Evolutionary conservation across 1,140 invertebrate species (phyloP).

Genomic region (Cataglyphis hispanica): DNA sequence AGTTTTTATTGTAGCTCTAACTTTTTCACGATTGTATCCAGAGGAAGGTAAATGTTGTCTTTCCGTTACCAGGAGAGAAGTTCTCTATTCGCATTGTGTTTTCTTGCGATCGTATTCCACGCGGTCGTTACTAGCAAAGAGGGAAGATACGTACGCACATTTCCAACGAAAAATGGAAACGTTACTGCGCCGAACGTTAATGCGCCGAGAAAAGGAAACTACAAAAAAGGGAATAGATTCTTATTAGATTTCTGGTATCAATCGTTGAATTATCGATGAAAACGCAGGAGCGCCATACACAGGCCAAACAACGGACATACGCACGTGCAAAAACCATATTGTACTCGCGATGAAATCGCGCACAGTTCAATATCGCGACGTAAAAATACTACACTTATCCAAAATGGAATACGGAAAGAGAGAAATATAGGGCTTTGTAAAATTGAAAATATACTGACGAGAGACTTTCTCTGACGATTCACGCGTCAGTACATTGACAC

Average conservation of each 20-base stretch:
- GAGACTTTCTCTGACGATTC: neutral
- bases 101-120: constrained; percentile 6
- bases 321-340: neutral
- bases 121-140: neutral
- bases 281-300: neutral
- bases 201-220: neutral
- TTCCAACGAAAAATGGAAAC: constrained; percentile 37
- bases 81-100: constrained; percentile 30
- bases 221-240: constrained; percentile 6
- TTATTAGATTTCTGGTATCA: constrained; percentile 23
- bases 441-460: neutral
- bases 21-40: neutral
- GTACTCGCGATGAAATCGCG: constrained; percentile 6
- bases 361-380: neutral
- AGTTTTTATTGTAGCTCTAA: constrained; percentile 40
- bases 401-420: neutral
- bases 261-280: neutral
- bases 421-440: neutral
- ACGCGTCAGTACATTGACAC: no score
- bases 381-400: neutral
- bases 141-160: constrained; percentile 10
- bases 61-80: constrained; percentile 38
- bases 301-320: neutral
- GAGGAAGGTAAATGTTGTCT: constrained; percentile 47
- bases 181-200: constrained; percentile 30